Conservation (phyloP, 1,140 invertebrate genomes). For the Diprion similis region DNA sequence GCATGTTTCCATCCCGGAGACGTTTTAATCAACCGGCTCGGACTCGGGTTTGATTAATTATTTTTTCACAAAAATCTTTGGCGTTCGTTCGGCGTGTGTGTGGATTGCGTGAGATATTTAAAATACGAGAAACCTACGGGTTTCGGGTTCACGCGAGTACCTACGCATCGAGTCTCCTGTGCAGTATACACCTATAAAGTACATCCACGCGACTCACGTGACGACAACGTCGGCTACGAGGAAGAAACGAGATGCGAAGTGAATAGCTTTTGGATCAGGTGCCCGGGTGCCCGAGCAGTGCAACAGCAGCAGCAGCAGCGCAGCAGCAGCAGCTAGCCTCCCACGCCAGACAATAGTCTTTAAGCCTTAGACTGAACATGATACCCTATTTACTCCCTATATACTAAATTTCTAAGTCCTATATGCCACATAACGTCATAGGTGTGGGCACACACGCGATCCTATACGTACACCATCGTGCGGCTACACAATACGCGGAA, state of each 20-base stretch:
- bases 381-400: conserved; percentile 60
- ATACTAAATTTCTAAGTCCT: conserved; percentile 59
- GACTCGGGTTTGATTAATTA: neutral
- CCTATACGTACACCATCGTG: neutral
- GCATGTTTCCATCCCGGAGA: neutral
- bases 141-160: too few species aligned
- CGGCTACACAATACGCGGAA: conserved; percentile 21
- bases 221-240: neutral
- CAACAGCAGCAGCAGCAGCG: too few species aligned
- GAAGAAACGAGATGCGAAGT: conserved; percentile 5
- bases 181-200: too few species aligned
- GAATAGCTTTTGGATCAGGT: conserved; percentile 7
- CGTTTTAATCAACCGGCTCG: neutral
- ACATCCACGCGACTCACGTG: neutral
- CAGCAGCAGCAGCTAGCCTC: conserved; percentile 43
- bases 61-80: neutral
- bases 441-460: neutral
- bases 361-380: conserved; percentile 62
- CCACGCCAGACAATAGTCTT: conserved; percentile 62
- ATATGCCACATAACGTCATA: conserved; percentile 14
- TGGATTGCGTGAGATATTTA: too few species aligned
- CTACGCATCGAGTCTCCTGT: too few species aligned
- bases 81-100: too few species aligned
- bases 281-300: neutral
- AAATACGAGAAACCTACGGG: too few species aligned